Evolutionary conservation across 2,797 vertebrate genomes (phyloP).

Genomic region (Philypnodon macrostomus): DNA sequence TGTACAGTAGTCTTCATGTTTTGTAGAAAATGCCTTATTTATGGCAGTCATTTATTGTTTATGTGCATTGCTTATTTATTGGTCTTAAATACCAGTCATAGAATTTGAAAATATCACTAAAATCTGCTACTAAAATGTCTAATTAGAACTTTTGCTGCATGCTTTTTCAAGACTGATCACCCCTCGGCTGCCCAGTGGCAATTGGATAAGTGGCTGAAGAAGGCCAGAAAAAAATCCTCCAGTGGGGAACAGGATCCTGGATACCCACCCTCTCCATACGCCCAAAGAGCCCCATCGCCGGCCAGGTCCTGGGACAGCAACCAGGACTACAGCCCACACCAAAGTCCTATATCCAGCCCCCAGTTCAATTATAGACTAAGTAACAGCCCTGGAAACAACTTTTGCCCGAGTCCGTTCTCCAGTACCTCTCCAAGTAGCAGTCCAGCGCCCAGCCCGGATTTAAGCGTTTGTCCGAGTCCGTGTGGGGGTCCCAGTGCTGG

Average conservation of each 20-base stretch:
- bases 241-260: constrained; percentile 75
- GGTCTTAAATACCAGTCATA: too few relatives aligned
- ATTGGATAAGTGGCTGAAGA: constrained; percentile 96
- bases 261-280: constrained; percentile 43
- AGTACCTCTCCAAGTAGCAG: constrained; percentile 71
- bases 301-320: constrained; percentile 74
- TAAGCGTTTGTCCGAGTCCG: constrained; percentile 62
- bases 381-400: constrained; percentile 72
- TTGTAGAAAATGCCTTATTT: too few relatives aligned
- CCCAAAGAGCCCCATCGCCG: constrained; percentile 70
- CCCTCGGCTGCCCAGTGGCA: constrained; percentile 91
- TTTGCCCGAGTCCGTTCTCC: constrained; percentile 70
- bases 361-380: constrained; percentile 72
- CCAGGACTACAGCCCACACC: constrained; percentile 72
- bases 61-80: background rate
- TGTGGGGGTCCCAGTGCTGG: constrained; percentile 57
- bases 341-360: constrained; percentile 77
- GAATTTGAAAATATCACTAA: background rate
- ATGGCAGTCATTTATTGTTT: too few relatives aligned
- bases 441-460: constrained; percentile 59
- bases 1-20: too few relatives aligned
- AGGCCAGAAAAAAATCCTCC: constrained; percentile 82
- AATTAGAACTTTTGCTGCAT: constrained; percentile 12
- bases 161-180: constrained; percentile 74
- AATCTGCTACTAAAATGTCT: background rate